A percentile compares a stretch with the other conserved stretches of the same genome.
Evolutionary conservation across 2,797 vertebrate species (phyloP).

Genomic region (Coilia nasus): DNA sequence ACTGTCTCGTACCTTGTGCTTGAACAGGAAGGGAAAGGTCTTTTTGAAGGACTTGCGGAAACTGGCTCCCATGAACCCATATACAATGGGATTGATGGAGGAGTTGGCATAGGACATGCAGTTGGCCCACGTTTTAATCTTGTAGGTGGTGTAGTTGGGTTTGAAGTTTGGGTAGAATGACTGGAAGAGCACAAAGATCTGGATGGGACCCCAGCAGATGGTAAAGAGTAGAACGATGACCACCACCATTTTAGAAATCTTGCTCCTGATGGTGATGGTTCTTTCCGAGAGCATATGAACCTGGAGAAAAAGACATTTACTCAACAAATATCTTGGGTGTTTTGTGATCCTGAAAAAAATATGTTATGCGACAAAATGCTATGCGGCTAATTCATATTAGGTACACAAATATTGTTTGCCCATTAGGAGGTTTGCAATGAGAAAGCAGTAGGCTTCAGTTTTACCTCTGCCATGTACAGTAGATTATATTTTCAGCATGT

Average conservation of each 20-base stretch:
- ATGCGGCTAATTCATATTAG: neutral
- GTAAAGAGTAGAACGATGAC: conserved; percentile 83
- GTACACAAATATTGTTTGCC: neutral
- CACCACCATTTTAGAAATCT: conserved; percentile 88
- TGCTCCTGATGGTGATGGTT: conserved; percentile 81
- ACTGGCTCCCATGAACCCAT: conserved; percentile 86
- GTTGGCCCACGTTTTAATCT: conserved; percentile 89
- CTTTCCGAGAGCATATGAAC: conserved; percentile 84
- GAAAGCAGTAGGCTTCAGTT: neutral
- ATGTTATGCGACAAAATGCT: neutral
- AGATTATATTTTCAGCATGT: too few species aligned
- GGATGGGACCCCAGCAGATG: conserved; percentile 84
- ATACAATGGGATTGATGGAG: conserved; percentile 85
- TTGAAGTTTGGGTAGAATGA: conserved; percentile 80
- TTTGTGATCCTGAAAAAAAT: neutral
- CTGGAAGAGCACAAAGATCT: conserved; percentile 81
- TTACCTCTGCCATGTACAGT: neutral
- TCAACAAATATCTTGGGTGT: neutral
- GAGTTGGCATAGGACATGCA: conserved; percentile 91
- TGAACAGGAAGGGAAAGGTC: conserved; percentile 84
- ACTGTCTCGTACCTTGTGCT: conserved; percentile 79
- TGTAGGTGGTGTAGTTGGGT: conserved; percentile 81
- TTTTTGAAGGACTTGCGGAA: conserved; percentile 86
- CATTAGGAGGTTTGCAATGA: neutral
- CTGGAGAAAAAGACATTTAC: conserved; percentile 57